These are phyloP conservation scores for Triops cancriformis DNA, from an alignment of 1,140 invertebrate species.

Conservation along the genomic window DNA sequence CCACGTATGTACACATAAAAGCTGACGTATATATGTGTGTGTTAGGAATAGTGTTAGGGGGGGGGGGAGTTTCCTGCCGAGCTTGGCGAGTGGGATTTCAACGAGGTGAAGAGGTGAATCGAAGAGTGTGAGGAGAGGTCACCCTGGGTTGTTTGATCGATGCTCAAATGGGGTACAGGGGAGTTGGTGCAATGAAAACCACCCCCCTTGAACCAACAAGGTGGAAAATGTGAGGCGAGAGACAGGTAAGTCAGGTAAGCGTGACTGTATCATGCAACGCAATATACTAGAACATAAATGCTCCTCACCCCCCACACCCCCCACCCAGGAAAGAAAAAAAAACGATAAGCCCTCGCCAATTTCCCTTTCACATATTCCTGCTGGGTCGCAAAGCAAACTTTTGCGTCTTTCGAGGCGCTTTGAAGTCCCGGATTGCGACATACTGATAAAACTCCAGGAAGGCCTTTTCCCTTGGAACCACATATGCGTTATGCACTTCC, in stretches of 20 bases:
- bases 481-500: too few relatives aligned
- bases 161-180: background rate
- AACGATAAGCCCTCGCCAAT: conserved; percentile 4
- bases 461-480: too few relatives aligned
- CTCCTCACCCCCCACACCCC: background rate
- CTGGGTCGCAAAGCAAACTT: background rate
- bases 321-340: background rate
- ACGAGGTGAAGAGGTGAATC: background rate
- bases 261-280: conserved; percentile 3
- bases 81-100: background rate
- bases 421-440: background rate
- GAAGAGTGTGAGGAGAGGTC: background rate
- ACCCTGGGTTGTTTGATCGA: conserved; percentile 9
- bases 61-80: background rate
- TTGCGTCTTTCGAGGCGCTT: background rate
- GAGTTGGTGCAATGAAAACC: background rate
- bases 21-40: background rate
- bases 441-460: too few relatives aligned
- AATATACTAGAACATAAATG: background rate
- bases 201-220: background rate
- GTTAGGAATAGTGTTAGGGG: background rate
- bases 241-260: background rate
- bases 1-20: conserved; percentile 1
- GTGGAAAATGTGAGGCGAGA: conserved; percentile 5
- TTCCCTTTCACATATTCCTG: background rate